A percentile compares a stretch with the other conserved stretches of the same genome.
These are phyloP conservation scores for Leucania comma DNA, from an alignment of 2,888 invertebrate species.

Conservation along the genomic window DNA sequence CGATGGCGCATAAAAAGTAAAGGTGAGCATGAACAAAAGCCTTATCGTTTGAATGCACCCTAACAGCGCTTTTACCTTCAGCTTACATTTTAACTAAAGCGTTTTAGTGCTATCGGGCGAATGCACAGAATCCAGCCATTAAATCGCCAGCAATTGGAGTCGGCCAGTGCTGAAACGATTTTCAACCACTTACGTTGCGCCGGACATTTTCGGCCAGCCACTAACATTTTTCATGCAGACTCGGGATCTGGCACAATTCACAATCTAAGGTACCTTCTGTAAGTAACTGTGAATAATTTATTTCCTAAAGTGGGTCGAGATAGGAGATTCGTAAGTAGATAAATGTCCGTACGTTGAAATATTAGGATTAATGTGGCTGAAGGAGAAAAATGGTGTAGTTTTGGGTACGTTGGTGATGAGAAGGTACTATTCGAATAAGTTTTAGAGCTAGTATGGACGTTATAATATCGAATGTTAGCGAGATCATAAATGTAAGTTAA, in stretches of 20 bases:
- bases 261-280: conserved; percentile 55
- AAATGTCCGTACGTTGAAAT: conserved; percentile 62
- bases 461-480: neutral
- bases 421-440: neutral
- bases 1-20: conserved; percentile 56
- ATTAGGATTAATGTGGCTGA: conserved; percentile 60
- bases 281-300: conserved; percentile 63
- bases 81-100: conserved; percentile 70
- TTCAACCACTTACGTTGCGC: conserved; percentile 73
- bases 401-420: conserved; percentile 22
- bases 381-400: conserved; percentile 42
- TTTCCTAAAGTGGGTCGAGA: conserved; percentile 63
- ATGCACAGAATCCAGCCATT: conserved; percentile 72
- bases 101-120: conserved; percentile 63
- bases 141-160: conserved; percentile 73
- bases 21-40: conserved; percentile 62
- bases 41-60: conserved; percentile 68
- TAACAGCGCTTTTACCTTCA: conserved; percentile 66
- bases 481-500: neutral
- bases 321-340: conserved; percentile 63
- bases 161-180: conserved; percentile 74
- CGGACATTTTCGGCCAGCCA: conserved; percentile 70
- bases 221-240: conserved; percentile 75
- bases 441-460: neutral
- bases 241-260: conserved; percentile 65